A percentile compares a stretch with the other conserved stretches of the same genome.
Evolutionary conservation across 1,140 invertebrate genomes (phyloP).

Genomic region (Zaprionus ghesquierei): DNA sequence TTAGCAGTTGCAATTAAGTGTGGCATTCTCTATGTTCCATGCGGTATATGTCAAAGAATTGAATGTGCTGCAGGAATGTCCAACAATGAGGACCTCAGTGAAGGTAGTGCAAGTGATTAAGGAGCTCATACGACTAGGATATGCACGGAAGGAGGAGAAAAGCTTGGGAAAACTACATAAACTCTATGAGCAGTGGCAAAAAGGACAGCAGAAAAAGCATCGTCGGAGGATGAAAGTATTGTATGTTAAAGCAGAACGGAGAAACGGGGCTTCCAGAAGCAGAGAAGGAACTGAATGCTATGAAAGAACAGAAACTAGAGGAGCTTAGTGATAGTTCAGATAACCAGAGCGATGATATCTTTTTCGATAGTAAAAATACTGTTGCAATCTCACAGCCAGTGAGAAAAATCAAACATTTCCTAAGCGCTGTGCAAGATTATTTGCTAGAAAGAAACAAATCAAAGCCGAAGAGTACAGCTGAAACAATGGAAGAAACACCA

Average conservation of each 20-base stretch:
- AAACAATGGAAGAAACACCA: no score
- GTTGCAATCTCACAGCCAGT: not conserved
- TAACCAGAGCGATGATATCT: not conserved
- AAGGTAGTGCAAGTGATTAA: slow-evolving; percentile 1
- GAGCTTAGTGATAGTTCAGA: not conserved
- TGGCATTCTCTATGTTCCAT: slow-evolving; percentile 37
- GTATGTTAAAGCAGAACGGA: not conserved
- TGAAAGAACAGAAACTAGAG: not conserved
- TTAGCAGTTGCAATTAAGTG: slow-evolving; percentile 33
- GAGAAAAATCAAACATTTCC: not conserved
- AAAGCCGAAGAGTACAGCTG: no score
- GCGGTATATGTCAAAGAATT: slow-evolving; percentile 40
- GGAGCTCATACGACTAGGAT: slow-evolving; percentile 32
- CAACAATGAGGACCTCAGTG: slow-evolving; percentile 28
- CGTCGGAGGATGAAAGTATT: not conserved
- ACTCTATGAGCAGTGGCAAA: not conserved
- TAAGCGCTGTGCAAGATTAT: not conserved
- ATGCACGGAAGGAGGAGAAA: not conserved
- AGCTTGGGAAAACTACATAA: not conserved
- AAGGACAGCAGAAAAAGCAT: not conserved
- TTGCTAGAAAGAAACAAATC: not conserved
- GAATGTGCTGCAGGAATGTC: slow-evolving; percentile 42
- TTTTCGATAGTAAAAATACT: not conserved
- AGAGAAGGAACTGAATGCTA: not conserved
- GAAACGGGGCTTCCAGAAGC: not conserved